Percentiles rank a stretch among this genome's conserved stretches.
phyloP scores from a whole-genome alignment of 2,888 invertebrate species.

The Criorhina ranunculi region DNA sequence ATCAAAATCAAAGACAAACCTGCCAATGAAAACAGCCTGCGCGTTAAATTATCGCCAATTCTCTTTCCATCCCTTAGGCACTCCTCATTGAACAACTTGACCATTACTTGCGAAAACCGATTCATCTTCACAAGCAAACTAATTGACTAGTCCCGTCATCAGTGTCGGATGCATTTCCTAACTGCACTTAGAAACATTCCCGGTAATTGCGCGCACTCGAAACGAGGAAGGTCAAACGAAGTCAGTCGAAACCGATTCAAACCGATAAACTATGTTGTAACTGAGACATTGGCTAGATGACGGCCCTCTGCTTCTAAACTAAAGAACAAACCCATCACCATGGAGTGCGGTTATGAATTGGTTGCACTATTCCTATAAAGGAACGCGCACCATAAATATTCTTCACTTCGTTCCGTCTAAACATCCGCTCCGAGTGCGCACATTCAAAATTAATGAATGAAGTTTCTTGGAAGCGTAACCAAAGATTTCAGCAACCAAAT shows the following conservation, averaged over 20 bases:
- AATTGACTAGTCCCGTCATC: constrained; percentile 44
- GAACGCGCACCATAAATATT: constrained; percentile 52
- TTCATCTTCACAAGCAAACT: constrained; percentile 41
- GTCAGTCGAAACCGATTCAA: constrained; percentile 69
- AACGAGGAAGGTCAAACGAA: constrained; percentile 73
- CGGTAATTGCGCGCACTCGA: constrained; percentile 56
- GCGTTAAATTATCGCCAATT: neutral
- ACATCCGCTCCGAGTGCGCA: constrained; percentile 37
- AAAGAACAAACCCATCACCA: constrained; percentile 44
- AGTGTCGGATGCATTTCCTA: constrained; percentile 70
- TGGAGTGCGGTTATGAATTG: constrained; percentile 46
- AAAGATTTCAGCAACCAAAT: constrained; percentile 26
- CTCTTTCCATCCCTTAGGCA: neutral
- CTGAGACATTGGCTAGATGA: constrained; percentile 43
- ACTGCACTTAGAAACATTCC: constrained; percentile 40
- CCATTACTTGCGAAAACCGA: constrained; percentile 6
- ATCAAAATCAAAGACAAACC: neutral
- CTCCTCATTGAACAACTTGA: neutral
- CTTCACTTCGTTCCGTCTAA: constrained; percentile 28
- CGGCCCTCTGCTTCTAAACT: constrained; percentile 34
- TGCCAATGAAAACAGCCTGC: neutral
- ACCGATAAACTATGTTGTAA: constrained; percentile 55
- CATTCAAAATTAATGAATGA: constrained; percentile 40
- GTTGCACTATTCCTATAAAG: constrained; percentile 14
- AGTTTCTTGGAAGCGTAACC: constrained; percentile 49